Evolutionary conservation across 2,888 invertebrate genomes (phyloP).

Genomic region (Volucella zonaria): DNA sequence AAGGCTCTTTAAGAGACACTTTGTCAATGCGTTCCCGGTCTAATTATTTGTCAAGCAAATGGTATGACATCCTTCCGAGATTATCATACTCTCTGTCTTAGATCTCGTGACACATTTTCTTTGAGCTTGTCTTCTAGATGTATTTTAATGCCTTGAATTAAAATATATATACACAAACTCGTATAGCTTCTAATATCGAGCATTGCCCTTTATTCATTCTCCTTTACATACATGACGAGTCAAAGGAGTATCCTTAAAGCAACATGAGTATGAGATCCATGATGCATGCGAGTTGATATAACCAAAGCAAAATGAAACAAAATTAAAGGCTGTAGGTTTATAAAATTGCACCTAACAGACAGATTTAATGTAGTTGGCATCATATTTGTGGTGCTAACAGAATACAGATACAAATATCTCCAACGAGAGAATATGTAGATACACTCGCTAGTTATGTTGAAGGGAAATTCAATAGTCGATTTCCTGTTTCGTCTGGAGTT

Average conservation of each 20-base stretch:
- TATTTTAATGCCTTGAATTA: not conserved
- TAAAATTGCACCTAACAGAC: not conserved
- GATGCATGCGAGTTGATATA: not conserved
- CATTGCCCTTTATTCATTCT: constrained; percentile 47
- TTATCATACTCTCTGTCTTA: constrained; percentile 2
- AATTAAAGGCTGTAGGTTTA: not conserved
- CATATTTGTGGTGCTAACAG: not conserved
- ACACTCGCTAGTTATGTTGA: not conserved
- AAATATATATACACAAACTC: not conserved
- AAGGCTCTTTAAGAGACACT: constrained; percentile 11
- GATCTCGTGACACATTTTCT: constrained; percentile 32
- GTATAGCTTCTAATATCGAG: constrained; percentile 44
- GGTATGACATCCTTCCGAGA: not conserved
- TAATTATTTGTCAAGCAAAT: constrained; percentile 10
- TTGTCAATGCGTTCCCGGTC: not conserved
- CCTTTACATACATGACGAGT: constrained; percentile 33
- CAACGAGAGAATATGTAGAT: constrained; percentile 19
- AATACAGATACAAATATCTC: not conserved
- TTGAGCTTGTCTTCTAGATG: constrained; percentile 7
- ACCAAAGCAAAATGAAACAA: constrained; percentile 21
- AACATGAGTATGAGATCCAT: constrained; percentile 41
- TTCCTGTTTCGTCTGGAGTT: constrained; percentile 31
- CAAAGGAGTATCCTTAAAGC: constrained; percentile 71
- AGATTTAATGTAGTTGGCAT: not conserved
- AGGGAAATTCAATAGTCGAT: constrained; percentile 55